phyloP scores from a whole-genome alignment of 1,140 invertebrate species.

The Pomacea maculata region DNA sequence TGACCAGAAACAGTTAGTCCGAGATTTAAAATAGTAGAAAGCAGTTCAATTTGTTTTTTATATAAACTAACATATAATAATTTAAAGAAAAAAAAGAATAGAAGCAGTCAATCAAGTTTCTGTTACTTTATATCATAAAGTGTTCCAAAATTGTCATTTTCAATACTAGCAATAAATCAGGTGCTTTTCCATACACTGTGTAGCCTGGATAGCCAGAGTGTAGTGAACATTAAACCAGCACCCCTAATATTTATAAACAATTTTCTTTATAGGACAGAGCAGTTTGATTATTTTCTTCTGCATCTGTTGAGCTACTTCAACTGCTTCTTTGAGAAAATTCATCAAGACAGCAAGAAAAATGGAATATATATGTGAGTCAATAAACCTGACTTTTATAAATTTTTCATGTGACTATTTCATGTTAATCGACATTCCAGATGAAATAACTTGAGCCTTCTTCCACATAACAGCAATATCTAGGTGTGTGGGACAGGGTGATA shows the following conservation, averaged over 20 bases:
- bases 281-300: slow-evolving; percentile 62
- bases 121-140: background rate
- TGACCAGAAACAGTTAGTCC: too few relatives aligned
- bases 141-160: background rate
- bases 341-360: slow-evolving; percentile 56
- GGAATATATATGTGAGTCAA: slow-evolving; percentile 63
- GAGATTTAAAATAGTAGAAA: too few relatives aligned
- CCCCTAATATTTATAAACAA: too few relatives aligned
- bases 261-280: slow-evolving; percentile 48
- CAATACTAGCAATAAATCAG: background rate
- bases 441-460: too few relatives aligned
- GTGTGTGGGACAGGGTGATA: background rate
- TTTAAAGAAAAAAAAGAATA: background rate
- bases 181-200: background rate
- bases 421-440: background rate
- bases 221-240: too few relatives aligned
- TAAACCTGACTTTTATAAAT: background rate
- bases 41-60: too few relatives aligned
- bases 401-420: background rate
- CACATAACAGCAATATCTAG: too few relatives aligned
- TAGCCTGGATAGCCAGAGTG: background rate
- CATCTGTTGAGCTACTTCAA: slow-evolving; percentile 61
- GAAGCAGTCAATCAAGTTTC: background rate
- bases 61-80: too few relatives aligned
- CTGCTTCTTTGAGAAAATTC: slow-evolving; percentile 62